Conservation (phyloP, 1,140 invertebrate genomes). For the Drosophila obscura region DNA sequence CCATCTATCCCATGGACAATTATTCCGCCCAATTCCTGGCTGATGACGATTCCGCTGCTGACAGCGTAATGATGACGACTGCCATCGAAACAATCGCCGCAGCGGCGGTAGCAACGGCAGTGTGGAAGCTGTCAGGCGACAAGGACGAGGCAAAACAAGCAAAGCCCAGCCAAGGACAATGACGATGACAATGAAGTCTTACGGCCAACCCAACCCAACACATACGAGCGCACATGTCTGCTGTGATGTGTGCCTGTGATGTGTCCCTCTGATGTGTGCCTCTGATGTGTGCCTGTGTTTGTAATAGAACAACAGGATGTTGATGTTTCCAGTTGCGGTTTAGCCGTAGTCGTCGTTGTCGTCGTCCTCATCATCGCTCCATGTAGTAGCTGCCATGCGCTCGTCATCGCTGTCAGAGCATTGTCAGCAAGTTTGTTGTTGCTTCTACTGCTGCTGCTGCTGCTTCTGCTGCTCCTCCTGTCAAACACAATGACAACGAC, state of each 20-base stretch:
- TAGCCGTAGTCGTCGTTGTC: constrained; percentile 35
- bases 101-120: constrained; percentile 23
- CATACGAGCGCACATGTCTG: constrained; percentile 10
- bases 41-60: constrained; percentile 68
- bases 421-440: constrained; percentile 69
- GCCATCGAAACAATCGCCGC: constrained; percentile 52
- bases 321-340: constrained; percentile 71
- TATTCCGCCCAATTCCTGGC: constrained; percentile 61
- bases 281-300: constrained; percentile 41
- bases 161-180: constrained; percentile 62
- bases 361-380: constrained; percentile 59
- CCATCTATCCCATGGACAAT: constrained; percentile 17
- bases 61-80: constrained; percentile 75
- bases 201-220: constrained; percentile 46
- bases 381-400: constrained; percentile 65
- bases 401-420: constrained; percentile 69
- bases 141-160: constrained; percentile 74
- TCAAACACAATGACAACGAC: constrained; percentile 52
- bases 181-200: constrained; percentile 74
- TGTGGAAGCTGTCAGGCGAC: constrained; percentile 66
- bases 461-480: constrained; percentile 20
- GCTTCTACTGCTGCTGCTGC: constrained; percentile 1
- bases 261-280: not conserved
- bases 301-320: constrained; percentile 67
- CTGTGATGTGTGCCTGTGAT: not conserved